A percentile compares a stretch with the other conserved stretches of the same genome.
These are phyloP conservation scores for Cnemophilus loriae DNA, from an alignment of 2,113 vertebrate genomes.

Conservation along the genomic window DNA sequence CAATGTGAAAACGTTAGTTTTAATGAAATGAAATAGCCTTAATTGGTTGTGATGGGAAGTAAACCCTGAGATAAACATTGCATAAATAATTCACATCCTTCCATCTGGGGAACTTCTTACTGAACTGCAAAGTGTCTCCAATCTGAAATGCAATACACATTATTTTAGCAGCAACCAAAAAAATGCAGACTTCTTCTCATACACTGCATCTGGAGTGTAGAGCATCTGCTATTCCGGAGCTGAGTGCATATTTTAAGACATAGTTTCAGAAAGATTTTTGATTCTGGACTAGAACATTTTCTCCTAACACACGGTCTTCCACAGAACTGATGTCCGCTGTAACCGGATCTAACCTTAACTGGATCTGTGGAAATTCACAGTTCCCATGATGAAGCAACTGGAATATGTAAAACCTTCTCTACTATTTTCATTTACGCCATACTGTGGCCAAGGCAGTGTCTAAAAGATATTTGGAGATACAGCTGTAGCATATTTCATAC, in stretches of 20 bases:
- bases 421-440: not conserved
- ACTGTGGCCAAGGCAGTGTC: not conserved
- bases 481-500: not conserved
- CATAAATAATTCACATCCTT: constrained; percentile 76
- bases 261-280: not conserved
- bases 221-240: constrained; percentile 5
- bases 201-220: not conserved
- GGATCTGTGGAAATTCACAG: not conserved
- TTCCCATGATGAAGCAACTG: not conserved
- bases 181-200: not conserved
- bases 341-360: not conserved
- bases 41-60: constrained; percentile 78
- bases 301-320: not conserved
- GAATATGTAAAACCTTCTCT: not conserved
- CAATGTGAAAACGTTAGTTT: constrained; percentile 71
- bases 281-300: not conserved
- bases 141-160: constrained; percentile 40
- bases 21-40: constrained; percentile 78
- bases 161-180: constrained; percentile 29
- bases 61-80: constrained; percentile 76
- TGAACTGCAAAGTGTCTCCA: constrained; percentile 51
- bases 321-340: not conserved
- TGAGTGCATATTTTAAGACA: constrained; percentile 11
- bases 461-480: not conserved
- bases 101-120: constrained; percentile 73